Evolutionary conservation across 2,888 invertebrate species (phyloP).

Genomic region (Polylopha cassiicola): DNA sequence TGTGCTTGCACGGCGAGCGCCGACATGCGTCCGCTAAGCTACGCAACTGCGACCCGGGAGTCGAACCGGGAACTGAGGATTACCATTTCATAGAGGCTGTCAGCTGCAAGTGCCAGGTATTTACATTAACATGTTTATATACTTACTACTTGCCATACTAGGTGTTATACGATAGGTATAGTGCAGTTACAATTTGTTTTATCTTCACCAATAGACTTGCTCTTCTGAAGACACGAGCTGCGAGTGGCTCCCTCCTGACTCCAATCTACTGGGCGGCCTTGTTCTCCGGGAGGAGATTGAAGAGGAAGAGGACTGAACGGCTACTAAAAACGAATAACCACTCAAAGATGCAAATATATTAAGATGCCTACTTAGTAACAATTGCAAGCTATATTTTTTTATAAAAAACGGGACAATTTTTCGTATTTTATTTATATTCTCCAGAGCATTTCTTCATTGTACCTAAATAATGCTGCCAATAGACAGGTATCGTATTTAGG

Average conservation of each 20-base stretch:
- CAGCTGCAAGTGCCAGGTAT: slow-evolving; percentile 82
- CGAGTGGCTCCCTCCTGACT: slow-evolving; percentile 70
- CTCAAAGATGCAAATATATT: not conserved
- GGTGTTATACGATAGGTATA: not conserved
- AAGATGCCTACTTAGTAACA: slow-evolving; percentile 8
- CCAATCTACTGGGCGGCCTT: slow-evolving; percentile 53
- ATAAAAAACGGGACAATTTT: no score
- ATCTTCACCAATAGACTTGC: no score
- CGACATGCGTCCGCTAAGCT: slow-evolving; percentile 81
- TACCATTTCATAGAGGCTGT: slow-evolving; percentile 88
- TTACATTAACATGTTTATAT: not conserved
- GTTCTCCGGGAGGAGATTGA: slow-evolving; percentile 55
- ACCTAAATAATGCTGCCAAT: no score
- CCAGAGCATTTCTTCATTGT: no score
- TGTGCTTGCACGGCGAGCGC: slow-evolving; percentile 87
- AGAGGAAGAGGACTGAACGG: slow-evolving; percentile 40
- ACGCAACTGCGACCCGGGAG: slow-evolving; percentile 85
- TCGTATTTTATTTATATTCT: no score
- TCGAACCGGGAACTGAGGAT: slow-evolving; percentile 80
- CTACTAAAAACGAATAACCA: no score
- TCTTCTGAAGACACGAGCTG: slow-evolving; percentile 72
- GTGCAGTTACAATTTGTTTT: slow-evolving; percentile 18
- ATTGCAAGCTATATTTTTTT: no score
- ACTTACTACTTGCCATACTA: no score
- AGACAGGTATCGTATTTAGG: no score